Evolutionary conservation across 92 coral and sea anemone species (phyloP).

Genomic region (Zoanthus solanderi): DNA sequence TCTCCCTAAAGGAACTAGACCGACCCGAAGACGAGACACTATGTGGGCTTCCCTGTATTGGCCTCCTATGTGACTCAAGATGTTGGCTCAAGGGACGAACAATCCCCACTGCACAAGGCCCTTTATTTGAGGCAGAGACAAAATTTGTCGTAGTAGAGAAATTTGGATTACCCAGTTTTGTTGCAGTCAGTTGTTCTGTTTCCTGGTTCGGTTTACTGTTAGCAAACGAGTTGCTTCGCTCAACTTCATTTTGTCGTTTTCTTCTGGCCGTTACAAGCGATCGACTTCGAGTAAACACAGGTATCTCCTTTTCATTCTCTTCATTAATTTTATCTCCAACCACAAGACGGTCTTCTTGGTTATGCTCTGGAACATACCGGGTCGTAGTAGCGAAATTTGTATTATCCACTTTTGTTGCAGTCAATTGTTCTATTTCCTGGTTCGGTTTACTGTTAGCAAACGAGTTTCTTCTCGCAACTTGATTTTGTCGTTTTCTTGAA

Average conservation of each 20-base stretch:
- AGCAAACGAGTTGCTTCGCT: slow-evolving; percentile 82
- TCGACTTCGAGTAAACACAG: slow-evolving; percentile 62
- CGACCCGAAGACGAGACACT: slow-evolving; percentile 24
- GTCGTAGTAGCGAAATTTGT: background rate
- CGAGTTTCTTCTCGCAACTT: slow-evolving; percentile 75
- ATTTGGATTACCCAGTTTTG: background rate
- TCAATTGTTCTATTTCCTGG: background rate
- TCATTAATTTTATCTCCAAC: slow-evolving; percentile 14
- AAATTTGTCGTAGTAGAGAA: background rate
- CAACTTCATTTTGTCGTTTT: slow-evolving; percentile 62
- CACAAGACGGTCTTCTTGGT: background rate
- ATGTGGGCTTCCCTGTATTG: slow-evolving; percentile 7
- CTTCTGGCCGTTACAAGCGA: slow-evolving; percentile 68
- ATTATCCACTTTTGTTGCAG: background rate
- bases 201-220: slow-evolving; percentile 39
- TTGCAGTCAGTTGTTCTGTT: background rate
- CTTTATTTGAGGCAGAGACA: background rate
- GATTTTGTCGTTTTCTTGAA: slow-evolving; percentile 63
- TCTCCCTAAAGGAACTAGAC: slow-evolving; percentile 24
- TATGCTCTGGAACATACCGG: background rate
- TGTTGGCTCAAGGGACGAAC: slow-evolving; percentile 10
- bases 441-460: slow-evolving; percentile 59
- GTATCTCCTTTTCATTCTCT: slow-evolving; percentile 11
- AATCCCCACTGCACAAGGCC: slow-evolving; percentile 21
- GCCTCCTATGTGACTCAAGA: background rate